phyloP scores from a whole-genome alignment of 2,113 vertebrate genomes.

The Prinia subflava region DNA sequence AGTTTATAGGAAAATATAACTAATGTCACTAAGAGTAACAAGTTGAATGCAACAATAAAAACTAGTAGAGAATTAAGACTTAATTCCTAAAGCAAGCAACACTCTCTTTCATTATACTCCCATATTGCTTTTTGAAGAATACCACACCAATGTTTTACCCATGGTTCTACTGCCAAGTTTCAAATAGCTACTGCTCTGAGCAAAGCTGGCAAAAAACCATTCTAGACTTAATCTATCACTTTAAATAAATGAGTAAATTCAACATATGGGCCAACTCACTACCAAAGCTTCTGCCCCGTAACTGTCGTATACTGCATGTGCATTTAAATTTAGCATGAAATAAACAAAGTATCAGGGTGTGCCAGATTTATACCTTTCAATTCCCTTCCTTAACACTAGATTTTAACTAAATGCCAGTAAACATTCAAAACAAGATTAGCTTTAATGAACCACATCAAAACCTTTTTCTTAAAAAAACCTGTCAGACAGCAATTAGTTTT shows the following conservation, averaged over 20 bases:
- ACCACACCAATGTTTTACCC: background rate
- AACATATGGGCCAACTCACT: background rate
- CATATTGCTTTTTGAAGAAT: background rate
- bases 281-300: background rate
- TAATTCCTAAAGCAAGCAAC: background rate
- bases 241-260: background rate
- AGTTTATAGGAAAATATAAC: background rate
- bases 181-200: slow-evolving; percentile 1
- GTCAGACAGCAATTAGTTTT: background rate
- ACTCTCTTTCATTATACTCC: background rate
- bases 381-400: background rate
- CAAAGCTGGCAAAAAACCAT: background rate
- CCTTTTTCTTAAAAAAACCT: background rate
- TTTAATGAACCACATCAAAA: slow-evolving; percentile 1
- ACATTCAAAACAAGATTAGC: background rate
- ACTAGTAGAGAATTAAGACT: background rate
- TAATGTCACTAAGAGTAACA: background rate
- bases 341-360: background rate
- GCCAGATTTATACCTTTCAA: background rate
- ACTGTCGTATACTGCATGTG: background rate
- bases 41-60: background rate
- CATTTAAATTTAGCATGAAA: slow-evolving; percentile 14
- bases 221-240: slow-evolving; percentile 2
- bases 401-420: slow-evolving; percentile 39
- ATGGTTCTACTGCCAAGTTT: background rate